Evolutionary conservation across 2,888 invertebrate genomes (phyloP).

Genomic region (Ctenicera cuprea): DNA sequence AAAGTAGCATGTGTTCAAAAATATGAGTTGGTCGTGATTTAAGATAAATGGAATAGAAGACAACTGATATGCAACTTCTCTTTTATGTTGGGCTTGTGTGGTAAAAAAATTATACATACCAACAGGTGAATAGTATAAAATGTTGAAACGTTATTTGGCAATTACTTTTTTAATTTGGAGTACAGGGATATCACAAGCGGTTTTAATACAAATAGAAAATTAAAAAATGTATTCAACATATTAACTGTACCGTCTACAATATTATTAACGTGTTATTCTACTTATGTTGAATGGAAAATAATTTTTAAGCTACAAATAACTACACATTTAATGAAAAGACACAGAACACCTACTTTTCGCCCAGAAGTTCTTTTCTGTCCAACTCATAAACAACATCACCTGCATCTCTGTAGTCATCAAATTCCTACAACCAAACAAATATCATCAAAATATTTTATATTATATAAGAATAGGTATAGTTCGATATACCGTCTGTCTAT

Average conservation of each 20-base stretch:
- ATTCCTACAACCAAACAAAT: conserved; percentile 82
- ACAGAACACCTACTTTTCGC: conserved; percentile 85
- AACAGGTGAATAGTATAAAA: neutral
- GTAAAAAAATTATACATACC: too few relatives aligned
- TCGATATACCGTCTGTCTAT: too few relatives aligned
- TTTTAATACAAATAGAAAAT: neutral
- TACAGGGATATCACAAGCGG: neutral
- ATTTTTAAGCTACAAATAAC: neutral
- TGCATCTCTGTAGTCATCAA: conserved; percentile 97
- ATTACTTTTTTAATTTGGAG: conserved; percentile 2
- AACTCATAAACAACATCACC: conserved; percentile 99
- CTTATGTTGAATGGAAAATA: neutral
- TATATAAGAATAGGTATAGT: too few relatives aligned
- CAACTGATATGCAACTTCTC: too few relatives aligned
- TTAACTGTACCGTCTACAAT: too few relatives aligned
- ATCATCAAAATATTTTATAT: too few relatives aligned
- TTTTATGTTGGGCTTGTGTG: too few relatives aligned
- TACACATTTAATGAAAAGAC: neutral
- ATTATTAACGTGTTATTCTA: neutral
- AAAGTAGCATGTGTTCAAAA: neutral
- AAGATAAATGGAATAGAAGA: too few relatives aligned
- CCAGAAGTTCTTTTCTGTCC: conserved; percentile 96
- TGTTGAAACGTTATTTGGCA: neutral
- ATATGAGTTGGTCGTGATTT: too few relatives aligned
- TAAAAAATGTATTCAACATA: neutral